Evolutionary conservation across 1,140 invertebrate species (phyloP), one percentile per base, ranked within the genome.

Genomic region (Whitmania pigra): DNA sequence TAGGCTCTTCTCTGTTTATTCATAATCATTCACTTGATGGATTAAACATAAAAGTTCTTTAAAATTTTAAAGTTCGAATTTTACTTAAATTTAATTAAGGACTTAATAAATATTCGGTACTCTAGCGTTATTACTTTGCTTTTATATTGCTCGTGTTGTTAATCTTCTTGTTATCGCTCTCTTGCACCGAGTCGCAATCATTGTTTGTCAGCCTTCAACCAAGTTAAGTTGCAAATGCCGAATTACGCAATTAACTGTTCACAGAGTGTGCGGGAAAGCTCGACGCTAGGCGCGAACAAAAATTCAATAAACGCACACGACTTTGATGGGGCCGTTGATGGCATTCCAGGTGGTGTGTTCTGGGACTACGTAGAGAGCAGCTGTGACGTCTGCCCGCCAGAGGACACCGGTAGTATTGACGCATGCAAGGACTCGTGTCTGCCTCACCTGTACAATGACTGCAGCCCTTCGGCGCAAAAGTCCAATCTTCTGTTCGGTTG

Each of bases 401-500:
- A 36, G 11, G 49, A 53, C 9, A n/a, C 15, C 25, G 15, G 20
- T 0, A 18, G 57, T 20, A 25, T 43, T 25, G 43, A 67, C 22
- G 20, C 40, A 13, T 18, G 22, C 53, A 70, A 70, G 53, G 69
- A 70, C 29, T 63, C 22, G 0, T 67, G 40, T 63, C 31, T 43
- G 53, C 40, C 40, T 6, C 70, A 22, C 36, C 53, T 43, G 17
- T 43, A 71, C 63, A 53, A 73, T 27, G 67, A 73, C 43, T 73
- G 49, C 54, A 70, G 36, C 70, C 67, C 66, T 22, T 49, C 57
- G 67, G 31, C 66, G 15, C 49, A 55, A 36, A 36, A 54, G 31
- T 73, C 71, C 3, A 74, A 66, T 11, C 73, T 73, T 68, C 71
- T 68, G 20, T 57, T 73, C 53, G 63, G 22, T 69, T 69, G 27